phyloP scores from a whole-genome alignment of 1,140 invertebrate genomes.

The Brachionus paranguensis region DNA sequence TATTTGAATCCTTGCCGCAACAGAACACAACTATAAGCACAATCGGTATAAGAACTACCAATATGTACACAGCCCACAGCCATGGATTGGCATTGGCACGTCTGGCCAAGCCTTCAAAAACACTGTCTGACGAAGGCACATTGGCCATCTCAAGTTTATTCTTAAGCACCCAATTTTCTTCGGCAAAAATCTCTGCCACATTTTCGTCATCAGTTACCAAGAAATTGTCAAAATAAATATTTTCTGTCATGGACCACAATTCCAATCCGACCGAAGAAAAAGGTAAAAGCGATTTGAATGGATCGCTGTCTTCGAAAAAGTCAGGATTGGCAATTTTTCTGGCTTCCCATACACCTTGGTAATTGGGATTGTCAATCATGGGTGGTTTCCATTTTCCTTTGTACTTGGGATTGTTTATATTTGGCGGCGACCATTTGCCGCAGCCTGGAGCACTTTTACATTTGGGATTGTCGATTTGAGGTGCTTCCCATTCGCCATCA shows the following conservation, averaged over 20 bases:
- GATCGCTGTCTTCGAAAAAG: conserved; percentile 82
- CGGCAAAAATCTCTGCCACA: conserved; percentile 73
- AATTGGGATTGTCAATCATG: conserved; percentile 85
- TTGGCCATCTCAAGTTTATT: conserved; percentile 60
- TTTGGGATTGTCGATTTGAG: conserved; percentile 75
- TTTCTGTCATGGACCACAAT: conserved; percentile 93
- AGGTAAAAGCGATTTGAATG: conserved; percentile 64
- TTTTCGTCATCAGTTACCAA: conserved; percentile 76
- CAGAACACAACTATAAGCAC: conserved; percentile 72
- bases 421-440: conserved; percentile 77
- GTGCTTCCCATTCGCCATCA: conserved; percentile 96
- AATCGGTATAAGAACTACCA: conserved; percentile 71
- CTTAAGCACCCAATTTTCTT: conserved; percentile 78
- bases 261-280: conserved; percentile 80
- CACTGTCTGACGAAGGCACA: conserved; percentile 64
- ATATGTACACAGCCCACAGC: conserved; percentile 78
- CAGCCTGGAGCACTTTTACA: conserved; percentile 78
- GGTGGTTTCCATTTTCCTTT: conserved; percentile 73
- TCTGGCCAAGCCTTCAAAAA: conserved; percentile 70
- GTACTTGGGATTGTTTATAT: conserved; percentile 81
- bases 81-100: conserved; percentile 81
- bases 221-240: conserved; percentile 83
- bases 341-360: conserved; percentile 87
- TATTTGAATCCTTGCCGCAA: conserved; percentile 53
- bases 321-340: conserved; percentile 78